These are phyloP conservation scores for Moxostoma hubbsi DNA, from an alignment of 2,797 vertebrate genomes.

Conservation along the genomic window DNA sequence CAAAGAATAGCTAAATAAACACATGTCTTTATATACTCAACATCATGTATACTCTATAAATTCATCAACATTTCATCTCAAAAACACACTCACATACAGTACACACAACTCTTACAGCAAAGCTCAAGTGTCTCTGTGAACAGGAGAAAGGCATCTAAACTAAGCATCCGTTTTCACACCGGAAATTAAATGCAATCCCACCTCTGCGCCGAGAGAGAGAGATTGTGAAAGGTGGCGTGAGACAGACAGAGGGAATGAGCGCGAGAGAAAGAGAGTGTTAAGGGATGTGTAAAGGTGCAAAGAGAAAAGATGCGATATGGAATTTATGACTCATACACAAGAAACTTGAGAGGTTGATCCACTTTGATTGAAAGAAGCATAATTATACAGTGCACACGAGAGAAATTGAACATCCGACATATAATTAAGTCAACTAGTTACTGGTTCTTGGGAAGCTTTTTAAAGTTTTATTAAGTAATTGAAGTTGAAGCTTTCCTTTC, in stretches of 20 bases:
- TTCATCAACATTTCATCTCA: conserved; percentile 14
- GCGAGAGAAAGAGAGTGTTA: conserved; percentile 54
- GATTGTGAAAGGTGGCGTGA: conserved; percentile 52
- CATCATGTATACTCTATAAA: neutral
- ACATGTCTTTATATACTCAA: neutral
- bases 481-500: too few relatives aligned
- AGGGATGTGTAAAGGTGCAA: conserved; percentile 52
- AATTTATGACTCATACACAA: conserved; percentile 30
- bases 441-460: too few relatives aligned
- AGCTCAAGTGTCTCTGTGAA: conserved; percentile 34
- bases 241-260: conserved; percentile 15
- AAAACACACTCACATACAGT: conserved; percentile 8
- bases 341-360: neutral
- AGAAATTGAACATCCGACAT: neutral
- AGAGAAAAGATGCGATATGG: conserved; percentile 61
- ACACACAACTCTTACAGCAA: neutral
- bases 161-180: conserved; percentile 50
- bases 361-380: neutral
- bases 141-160: conserved; percentile 46
- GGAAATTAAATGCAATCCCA: conserved; percentile 60
- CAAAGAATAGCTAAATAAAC: neutral
- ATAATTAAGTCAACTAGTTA: neutral
- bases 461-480: too few relatives aligned
- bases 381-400: neutral
- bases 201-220: conserved; percentile 41